These are phyloP conservation scores for Labrus mixtus DNA, from an alignment of 2,113 vertebrate genomes.

Conservation along the genomic window DNA sequence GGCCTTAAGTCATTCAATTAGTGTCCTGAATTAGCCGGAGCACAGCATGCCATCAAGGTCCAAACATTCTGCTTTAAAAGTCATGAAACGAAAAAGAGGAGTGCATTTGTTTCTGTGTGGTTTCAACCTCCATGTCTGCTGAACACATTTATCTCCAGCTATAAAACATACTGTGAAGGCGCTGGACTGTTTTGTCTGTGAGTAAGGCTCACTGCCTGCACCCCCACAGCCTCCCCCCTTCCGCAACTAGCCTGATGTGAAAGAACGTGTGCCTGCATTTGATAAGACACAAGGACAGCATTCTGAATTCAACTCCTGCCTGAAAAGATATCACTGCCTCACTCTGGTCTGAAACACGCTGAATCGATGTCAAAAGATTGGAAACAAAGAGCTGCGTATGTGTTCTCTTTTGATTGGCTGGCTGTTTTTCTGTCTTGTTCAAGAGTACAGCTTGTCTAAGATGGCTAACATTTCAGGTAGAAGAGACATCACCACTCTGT, in stretches of 20 bases:
- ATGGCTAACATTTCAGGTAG: no score
- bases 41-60: slow-evolving; percentile 23
- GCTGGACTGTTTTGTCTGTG: slow-evolving; percentile 63
- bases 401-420: background rate
- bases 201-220: background rate
- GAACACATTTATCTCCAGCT: slow-evolving; percentile 7
- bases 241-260: slow-evolving; percentile 28
- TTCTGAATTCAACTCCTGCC: slow-evolving; percentile 51
- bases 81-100: slow-evolving; percentile 8
- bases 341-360: background rate
- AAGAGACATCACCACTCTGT: no score
- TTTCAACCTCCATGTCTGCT: slow-evolving; percentile 9
- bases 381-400: background rate
- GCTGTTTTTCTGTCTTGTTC: background rate
- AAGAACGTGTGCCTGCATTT: slow-evolving; percentile 49
- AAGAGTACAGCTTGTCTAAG: no score
- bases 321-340: slow-evolving; percentile 31
- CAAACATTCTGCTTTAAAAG: slow-evolving; percentile 25
- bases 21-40: slow-evolving; percentile 40
- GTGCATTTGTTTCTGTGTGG: slow-evolving; percentile 7
- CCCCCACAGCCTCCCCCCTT: background rate
- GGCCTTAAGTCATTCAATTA: slow-evolving; percentile 46
- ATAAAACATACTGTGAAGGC: slow-evolving; percentile 15
- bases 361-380: background rate
- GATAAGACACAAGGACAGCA: slow-evolving; percentile 69